Evolutionary conservation across 1,140 invertebrate genomes (phyloP), one percentile per base, ranked within the genome.

Genomic region (Acromyrmex charruanus): DNA sequence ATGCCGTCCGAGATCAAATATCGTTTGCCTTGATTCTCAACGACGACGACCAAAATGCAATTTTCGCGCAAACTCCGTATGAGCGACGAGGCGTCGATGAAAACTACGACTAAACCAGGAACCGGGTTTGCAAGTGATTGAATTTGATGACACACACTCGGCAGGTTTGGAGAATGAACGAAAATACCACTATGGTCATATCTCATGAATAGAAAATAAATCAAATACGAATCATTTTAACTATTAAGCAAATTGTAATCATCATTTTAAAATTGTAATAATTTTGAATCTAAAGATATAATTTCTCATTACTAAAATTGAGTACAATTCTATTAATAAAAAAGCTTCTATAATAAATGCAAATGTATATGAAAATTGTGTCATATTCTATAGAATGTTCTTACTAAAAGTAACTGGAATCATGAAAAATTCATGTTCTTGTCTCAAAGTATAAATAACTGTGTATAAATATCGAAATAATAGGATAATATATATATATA

Each of bases 11-110:
- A 85, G 85, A 89, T 90, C 88, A 87, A 89, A 89, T 89, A 81
- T 90, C 88, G 69, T 87, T 90, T 85, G 49, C 88, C 88, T 90
- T 69, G 77, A 90, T 89, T 90, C 84, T 87, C 88, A 65, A 68
- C 59, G 77, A 61, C 88, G 44, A 77, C 88, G 44, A 81, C 44
- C 63, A 65, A 89, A 90, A 88, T 90, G 81, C 65, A 88, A 90
- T 87, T 85, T 87, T 68, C 53, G 65, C 86, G 71, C n/a, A 90
- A 91, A 90, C 90, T 89, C 89, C 61, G 58, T 53, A 49, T 21
- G 53, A 77, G 16, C 82, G 49, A 79, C 77, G 63, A 58, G 79
- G 31, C 66, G 51, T 58, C 79, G 77, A 81, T 71, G 79, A 71
- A 81, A 81, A 81, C 68, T 81, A 72, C 21, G 66, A 72, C 51